phyloP scores from a whole-genome alignment of 2,797 vertebrate species.

The Glyptemys insculpta region DNA sequence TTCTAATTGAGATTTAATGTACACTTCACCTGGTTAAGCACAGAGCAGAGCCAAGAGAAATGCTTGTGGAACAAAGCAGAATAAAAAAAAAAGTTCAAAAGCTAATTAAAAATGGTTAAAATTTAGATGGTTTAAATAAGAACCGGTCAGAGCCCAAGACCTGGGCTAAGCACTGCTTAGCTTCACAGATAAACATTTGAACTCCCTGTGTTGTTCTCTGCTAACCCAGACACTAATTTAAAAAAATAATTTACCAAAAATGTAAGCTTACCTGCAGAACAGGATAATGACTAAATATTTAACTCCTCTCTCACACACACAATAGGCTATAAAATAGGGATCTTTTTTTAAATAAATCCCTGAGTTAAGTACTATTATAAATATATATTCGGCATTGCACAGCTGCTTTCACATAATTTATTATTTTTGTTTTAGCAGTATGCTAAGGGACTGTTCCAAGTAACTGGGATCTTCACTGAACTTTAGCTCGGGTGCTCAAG shows the following conservation, averaged over 20 bases:
- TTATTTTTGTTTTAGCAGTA: neutral
- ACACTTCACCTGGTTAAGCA: constrained; percentile 57
- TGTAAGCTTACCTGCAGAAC: neutral
- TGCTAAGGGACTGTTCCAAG: neutral
- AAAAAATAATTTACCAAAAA: constrained; percentile 51
- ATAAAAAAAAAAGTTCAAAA: neutral
- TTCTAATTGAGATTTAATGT: constrained; percentile 75
- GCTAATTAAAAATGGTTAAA: constrained; percentile 72
- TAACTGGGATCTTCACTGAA: neutral
- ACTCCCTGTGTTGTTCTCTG: neutral
- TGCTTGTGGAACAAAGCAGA: neutral
- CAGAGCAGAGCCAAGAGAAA: constrained; percentile 43
- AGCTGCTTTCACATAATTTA: constrained; percentile 3
- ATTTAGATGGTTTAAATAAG: constrained; percentile 62
- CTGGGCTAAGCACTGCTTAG: constrained; percentile 6
- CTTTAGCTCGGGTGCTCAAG: neutral
- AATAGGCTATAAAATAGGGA: constrained; percentile 25
- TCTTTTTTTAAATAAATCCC: neutral
- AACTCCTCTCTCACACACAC: neutral
- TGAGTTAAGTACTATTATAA: neutral
- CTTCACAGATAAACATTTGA: constrained; percentile 61
- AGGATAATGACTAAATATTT: constrained; percentile 42
- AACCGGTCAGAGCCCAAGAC: constrained; percentile 59
- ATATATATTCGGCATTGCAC: neutral
- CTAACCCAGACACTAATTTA: constrained; percentile 46